Base-by-base conservation (phyloP, 30 jellyfish, hydroid and myxozoan genomes). In the Turritopsis rubra region DNA sequence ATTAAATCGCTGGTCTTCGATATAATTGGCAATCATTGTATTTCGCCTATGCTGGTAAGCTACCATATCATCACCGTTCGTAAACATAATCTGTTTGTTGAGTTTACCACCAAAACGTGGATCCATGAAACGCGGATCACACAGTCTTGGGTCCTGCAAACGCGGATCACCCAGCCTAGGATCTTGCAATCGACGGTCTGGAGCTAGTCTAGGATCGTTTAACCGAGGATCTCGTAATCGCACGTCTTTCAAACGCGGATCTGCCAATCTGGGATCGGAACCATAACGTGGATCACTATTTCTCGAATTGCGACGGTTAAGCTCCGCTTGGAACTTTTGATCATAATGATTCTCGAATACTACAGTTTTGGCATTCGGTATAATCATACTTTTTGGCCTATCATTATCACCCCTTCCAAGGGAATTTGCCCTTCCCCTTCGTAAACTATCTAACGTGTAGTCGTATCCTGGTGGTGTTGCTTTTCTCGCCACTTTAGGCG, bases 381-480 rank as follows among this genome's bases (percentile, higher is more conserved):
- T 53, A 0, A 88, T 93, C 18, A 81, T 52, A 23, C 27, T 29
- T n/a, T 20, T 26, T 3, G 82, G 65, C 21, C 82, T 28, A 16
- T 19, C 65, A 41, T 41, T 71, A 26, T 82, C 88, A 29, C 85
- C 73, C 1, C 72, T 27, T 21, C 88, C 75, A 21, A 82, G 88
- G 20, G 88, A 82, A 28, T 82, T 82, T 21, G 88, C 52, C 23
- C 88, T 31, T 16, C 88, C 88, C 30, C 91, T 87, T 1, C 99
- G 93, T 76, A 89, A 23, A 84, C 82, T 93, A n/a, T 93, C 96
- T 18, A 93, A 65, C 66, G 99, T 78, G 18, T 85, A 68, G 52
- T 88, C 96, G 75, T 93, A 93, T 65, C 79, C 89, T 0, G 99
- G 99, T 53, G 99, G 99, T 18, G 88, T 75, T 60, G 72, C 29